phyloP scores from a whole-genome alignment of 2,888 invertebrate species.

The Drosophila neonasuta region DNA sequence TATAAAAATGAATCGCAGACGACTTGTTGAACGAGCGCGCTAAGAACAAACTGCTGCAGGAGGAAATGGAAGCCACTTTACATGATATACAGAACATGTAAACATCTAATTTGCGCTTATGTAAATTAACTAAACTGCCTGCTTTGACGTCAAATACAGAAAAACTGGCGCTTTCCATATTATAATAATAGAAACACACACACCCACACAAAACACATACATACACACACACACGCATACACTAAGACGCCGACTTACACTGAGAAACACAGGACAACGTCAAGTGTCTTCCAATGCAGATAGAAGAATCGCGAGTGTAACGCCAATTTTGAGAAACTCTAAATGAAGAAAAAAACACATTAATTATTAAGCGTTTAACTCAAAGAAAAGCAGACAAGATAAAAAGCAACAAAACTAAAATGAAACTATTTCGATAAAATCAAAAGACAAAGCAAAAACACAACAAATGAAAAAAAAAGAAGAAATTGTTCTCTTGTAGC shows the following conservation, averaged over 20 bases:
- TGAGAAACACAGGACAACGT: constrained; percentile 47
- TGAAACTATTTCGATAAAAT: constrained; percentile 33
- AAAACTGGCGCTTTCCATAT: constrained; percentile 77
- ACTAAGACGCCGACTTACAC: constrained; percentile 23
- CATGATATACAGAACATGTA: constrained; percentile 99
- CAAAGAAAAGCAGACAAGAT: constrained; percentile 57
- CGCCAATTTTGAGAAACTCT: constrained; percentile 50
- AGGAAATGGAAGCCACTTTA: constrained; percentile 99
- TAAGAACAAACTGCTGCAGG: constrained; percentile 97
- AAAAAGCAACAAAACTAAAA: constrained; percentile 31
- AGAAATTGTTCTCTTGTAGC: constrained; percentile 45
- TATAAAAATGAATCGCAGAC: constrained; percentile 84
- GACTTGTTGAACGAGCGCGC: constrained; percentile 96
- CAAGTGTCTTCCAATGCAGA: constrained; percentile 68
- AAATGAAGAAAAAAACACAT: constrained; percentile 32
- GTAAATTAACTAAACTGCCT: constrained; percentile 76
- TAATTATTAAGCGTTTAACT: constrained; percentile 63
- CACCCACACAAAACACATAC: constrained; percentile 31
- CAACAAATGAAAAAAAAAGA: constrained; percentile 36
- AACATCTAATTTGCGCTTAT: constrained; percentile 63
- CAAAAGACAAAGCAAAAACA: constrained; percentile 30
- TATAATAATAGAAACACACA: constrained; percentile 62
- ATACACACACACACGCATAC: constrained; percentile 16
- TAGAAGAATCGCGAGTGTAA: constrained; percentile 39
- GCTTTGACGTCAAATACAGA: constrained; percentile 70